Conservation (phyloP, 2,888 invertebrate genomes). For the Hoplodrina blanda region DNA sequence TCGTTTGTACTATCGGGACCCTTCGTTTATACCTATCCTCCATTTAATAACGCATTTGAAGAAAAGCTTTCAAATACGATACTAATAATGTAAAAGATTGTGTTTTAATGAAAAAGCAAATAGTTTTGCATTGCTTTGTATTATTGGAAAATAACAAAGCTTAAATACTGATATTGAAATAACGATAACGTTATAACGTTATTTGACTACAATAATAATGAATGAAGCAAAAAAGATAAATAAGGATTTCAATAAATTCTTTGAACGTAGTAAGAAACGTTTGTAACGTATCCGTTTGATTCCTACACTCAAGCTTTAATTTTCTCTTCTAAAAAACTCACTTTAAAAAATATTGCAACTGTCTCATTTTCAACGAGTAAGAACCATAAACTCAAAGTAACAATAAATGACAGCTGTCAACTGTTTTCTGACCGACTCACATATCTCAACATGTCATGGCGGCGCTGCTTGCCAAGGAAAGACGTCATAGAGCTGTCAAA, state of each 20-base stretch:
- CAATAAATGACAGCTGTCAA: constrained; percentile 33
- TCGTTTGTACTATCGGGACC: background rate
- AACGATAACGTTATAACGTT: no score
- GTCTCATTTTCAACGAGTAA: background rate
- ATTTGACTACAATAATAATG: no score
- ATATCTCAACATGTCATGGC: constrained; percentile 6
- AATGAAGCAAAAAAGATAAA: no score
- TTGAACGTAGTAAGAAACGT: background rate
- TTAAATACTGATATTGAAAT: no score
- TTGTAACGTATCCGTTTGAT: background rate
- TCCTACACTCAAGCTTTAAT: background rate
- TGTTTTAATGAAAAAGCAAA: no score
- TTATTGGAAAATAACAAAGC: no score
- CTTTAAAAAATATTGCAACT: constrained; percentile 1
- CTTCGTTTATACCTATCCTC: background rate
- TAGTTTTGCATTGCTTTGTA: no score
- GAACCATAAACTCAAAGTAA: no score
- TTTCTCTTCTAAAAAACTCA: background rate
- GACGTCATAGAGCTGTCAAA: constrained; percentile 15
- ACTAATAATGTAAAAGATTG: no score
- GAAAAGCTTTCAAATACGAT: no score
- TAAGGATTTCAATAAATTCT: no score
- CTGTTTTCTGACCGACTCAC: constrained; percentile 12
- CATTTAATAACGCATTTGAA: no score
- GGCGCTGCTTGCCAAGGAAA: constrained; percentile 21